Evolutionary conservation across 1,140 invertebrate species (phyloP).

Genomic region (Leptinotarsa lineolata): DNA sequence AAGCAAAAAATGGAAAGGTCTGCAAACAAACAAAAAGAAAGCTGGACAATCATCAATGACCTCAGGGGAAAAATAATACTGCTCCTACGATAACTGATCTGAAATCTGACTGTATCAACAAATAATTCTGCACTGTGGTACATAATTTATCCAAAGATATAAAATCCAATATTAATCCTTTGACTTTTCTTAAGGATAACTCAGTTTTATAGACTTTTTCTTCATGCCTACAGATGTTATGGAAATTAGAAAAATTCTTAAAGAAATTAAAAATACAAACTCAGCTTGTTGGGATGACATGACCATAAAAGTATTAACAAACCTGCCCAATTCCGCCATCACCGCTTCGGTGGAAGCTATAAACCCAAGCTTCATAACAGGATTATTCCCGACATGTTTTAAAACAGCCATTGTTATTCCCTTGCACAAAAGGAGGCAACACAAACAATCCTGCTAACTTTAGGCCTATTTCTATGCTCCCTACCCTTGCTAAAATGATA

Average conservation of each 20-base stretch:
- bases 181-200: no score
- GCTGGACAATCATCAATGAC: no score
- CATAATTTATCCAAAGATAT: no score
- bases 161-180: no score
- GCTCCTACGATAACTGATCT: no score
- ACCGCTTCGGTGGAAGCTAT: background rate
- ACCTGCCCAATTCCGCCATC: background rate
- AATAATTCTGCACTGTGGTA: no score
- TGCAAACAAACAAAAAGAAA: no score
- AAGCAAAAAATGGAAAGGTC: no score
- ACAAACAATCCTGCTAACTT: background rate
- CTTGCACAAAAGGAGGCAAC: background rate
- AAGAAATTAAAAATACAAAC: background rate
- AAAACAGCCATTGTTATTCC: constrained; percentile 1
- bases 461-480: no score
- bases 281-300: background rate
- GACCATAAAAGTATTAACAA: background rate
- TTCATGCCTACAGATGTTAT: background rate
- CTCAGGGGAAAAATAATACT: no score
- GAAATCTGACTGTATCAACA: no score
- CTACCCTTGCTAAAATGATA: background rate
- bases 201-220: background rate
- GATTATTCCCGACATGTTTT: background rate
- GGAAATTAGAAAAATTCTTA: background rate
- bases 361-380: background rate